phyloP scores from a whole-genome alignment of 2,888 invertebrate species.

The Lasioglossum figueresi region DNA sequence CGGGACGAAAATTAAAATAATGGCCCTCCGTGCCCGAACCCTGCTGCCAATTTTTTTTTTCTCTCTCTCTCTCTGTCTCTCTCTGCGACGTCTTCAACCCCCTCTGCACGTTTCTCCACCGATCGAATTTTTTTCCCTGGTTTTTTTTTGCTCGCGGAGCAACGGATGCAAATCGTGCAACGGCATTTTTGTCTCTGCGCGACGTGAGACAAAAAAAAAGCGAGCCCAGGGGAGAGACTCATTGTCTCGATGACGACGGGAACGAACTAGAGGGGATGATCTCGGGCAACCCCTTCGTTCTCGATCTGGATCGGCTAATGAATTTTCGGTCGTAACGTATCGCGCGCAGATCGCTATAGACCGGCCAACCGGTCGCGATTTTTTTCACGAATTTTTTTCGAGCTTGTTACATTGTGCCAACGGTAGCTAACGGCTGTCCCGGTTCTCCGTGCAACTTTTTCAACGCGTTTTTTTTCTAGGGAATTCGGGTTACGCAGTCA shows the following conservation, averaged over 20 bases:
- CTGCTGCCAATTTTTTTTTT: conserved; percentile 44
- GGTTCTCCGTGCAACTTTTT: conserved; percentile 9
- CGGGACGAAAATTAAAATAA: conserved; percentile 53
- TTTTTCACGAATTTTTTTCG: conserved; percentile 21
- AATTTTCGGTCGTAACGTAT: conserved; percentile 68
- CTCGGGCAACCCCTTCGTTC: conserved; percentile 41
- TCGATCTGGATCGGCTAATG: conserved; percentile 70
- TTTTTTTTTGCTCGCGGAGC: conserved; percentile 53
- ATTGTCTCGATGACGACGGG: conserved; percentile 56
- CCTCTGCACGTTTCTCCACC: conserved; percentile 28
- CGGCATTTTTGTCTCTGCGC: conserved; percentile 77
- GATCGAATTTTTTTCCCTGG: conserved; percentile 54
- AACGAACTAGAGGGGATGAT: conserved; percentile 21
- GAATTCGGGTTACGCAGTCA: conserved; percentile 1
- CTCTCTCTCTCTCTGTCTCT: conserved; percentile 5
- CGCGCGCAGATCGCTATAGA: conserved; percentile 28
- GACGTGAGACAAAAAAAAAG: conserved; percentile 72
- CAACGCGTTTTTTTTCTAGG: neutral
- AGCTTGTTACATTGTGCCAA: neutral
- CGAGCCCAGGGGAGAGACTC: conserved; percentile 11
- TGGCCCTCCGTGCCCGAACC: conserved; percentile 36
- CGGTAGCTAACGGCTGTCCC: conserved; percentile 28
- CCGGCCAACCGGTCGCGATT: conserved; percentile 19
- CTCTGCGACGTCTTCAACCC: conserved; percentile 42
- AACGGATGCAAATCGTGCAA: conserved; percentile 76